Evolutionary conservation across 2,888 invertebrate genomes (phyloP), one percentile per base, ranked within the genome.

Genomic region (Stomorhina lunata): DNA sequence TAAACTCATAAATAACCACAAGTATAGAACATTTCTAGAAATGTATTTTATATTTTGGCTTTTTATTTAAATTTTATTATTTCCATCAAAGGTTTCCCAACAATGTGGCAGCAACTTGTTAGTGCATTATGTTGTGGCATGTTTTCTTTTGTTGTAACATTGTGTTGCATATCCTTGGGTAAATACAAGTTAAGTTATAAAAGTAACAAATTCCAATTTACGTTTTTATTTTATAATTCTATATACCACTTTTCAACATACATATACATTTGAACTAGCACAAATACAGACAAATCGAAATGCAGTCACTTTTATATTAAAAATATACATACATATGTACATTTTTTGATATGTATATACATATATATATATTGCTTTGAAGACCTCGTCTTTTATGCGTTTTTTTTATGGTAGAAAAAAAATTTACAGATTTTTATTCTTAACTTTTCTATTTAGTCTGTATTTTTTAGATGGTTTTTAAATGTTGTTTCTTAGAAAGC

Each of bases 181-280:
- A 81, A 61, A 79, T 73, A 73, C 76, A 80, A 73, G 81, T 77
- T 77, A 77, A 81, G 72, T 81, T 75, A 71, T 80, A 78, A 82
- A 81, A 80, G 78, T 80, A 84, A 81, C 77, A 82, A 84, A 80
- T 82, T 84, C 69, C 77, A 82, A 84, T 81, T 77, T 77, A 75
- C 66, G 43, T 80, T 76, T 37, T 65, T 55, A 48, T 59, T 68
- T 69, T 79, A 53, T 66, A 66, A 25, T 68, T 80, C 50, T 68
- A 32, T 80, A 53, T 34, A 43, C n/a, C n/a, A n/a, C n/a, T n/a
- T n/a, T n/a, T n/a, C n/a, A n/a, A n/a, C n/a, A n/a, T n/a, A n/a
- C n/a, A n/a, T n/a, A n/a, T n/a, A n/a, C n/a, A n/a, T n/a, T n/a
- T n/a, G n/a, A n/a, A n/a, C n/a, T n/a, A n/a, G n/a, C n/a, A n/a